These are phyloP conservation scores for Clivina fossor DNA, from an alignment of 2,888 invertebrate species.

Conservation along the genomic window DNA sequence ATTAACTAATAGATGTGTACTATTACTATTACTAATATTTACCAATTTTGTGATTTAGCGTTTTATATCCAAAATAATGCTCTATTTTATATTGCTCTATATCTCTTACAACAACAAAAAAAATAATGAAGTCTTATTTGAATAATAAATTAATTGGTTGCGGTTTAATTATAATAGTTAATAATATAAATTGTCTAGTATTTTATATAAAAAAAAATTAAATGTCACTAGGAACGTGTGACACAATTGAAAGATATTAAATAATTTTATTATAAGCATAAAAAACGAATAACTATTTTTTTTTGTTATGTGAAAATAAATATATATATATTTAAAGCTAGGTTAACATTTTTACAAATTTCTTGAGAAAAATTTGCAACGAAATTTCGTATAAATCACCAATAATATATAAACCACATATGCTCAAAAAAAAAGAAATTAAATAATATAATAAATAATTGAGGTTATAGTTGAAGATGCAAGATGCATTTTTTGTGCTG, in stretches of 20 bases:
- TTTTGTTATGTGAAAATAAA: conserved; percentile 15
- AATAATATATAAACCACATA: conserved; percentile 30
- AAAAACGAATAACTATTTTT: conserved; percentile 12
- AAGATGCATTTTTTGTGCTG: conserved; percentile 13
- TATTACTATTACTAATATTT: conserved; percentile 26
- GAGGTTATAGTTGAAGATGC: conserved; percentile 26
- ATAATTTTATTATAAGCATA: conserved; percentile 11
- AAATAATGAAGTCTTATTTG: conserved; percentile 24
- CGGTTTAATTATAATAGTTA: conserved; percentile 42
- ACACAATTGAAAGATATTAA: conserved; percentile 25
- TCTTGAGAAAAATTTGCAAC: conserved; percentile 22
- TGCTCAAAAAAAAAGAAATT: conserved; percentile 23
- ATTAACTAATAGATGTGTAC: conserved; percentile 32
- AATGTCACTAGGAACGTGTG: too few species aligned
- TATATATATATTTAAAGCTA: conserved; percentile 23
- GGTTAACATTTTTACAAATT: conserved; percentile 23
- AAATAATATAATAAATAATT: too few species aligned
- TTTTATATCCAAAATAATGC: conserved; percentile 34
- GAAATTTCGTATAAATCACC: conserved; percentile 30
- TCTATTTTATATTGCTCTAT: conserved; percentile 34
- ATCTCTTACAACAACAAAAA: conserved; percentile 21
- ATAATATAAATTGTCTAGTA: conserved; percentile 33
- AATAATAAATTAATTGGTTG: conserved; percentile 43
- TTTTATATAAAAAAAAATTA: conserved; percentile 32
- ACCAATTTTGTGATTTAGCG: conserved; percentile 33